Evolutionary conservation across 1,140 invertebrate genomes (phyloP).

Genomic region (Hyphantria cunea): DNA sequence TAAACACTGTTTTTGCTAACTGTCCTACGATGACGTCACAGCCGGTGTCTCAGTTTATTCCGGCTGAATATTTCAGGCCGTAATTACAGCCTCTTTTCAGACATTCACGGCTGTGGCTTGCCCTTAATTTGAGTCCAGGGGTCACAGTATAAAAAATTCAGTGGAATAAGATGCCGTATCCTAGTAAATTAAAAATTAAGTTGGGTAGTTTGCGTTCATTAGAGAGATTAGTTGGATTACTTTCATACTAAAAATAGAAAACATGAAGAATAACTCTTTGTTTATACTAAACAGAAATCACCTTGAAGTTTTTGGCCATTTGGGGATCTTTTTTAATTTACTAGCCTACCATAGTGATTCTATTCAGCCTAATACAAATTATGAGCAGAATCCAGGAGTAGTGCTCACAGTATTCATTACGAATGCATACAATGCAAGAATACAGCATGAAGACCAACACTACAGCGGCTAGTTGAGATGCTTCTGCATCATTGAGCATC

Average conservation of each 20-base stretch:
- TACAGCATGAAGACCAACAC: too few species aligned
- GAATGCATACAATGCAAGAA: too few species aligned
- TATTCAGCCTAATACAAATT: too few species aligned
- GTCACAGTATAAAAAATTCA: slow-evolving; percentile 19
- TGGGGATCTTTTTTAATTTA: too few species aligned
- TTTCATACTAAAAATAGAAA: not conserved
- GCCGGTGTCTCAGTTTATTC: slow-evolving; percentile 44
- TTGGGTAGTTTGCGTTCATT: not conserved
- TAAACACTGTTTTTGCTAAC: slow-evolving; percentile 21
- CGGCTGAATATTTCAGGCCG: slow-evolving; percentile 62
- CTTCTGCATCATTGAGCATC: too few species aligned
- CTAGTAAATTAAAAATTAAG: not conserved
- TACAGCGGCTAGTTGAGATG: too few species aligned
- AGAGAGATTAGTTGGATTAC: not conserved
- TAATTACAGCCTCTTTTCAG: slow-evolving; percentile 62
- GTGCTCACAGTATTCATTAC: too few species aligned
- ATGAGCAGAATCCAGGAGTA: too few species aligned
- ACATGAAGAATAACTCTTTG: too few species aligned
- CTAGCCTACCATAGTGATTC: too few species aligned
- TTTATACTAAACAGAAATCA: too few species aligned
- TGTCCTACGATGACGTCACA: slow-evolving; percentile 48
- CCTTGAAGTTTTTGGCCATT: too few species aligned
- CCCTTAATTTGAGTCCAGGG: slow-evolving; percentile 46
- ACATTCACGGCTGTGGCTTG: slow-evolving; percentile 36
- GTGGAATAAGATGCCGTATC: slow-evolving; percentile 6